Evolutionary conservation across 2,888 invertebrate species (phyloP), one percentile per base, ranked within the genome.

Genomic region (Serripes groenlandicus): DNA sequence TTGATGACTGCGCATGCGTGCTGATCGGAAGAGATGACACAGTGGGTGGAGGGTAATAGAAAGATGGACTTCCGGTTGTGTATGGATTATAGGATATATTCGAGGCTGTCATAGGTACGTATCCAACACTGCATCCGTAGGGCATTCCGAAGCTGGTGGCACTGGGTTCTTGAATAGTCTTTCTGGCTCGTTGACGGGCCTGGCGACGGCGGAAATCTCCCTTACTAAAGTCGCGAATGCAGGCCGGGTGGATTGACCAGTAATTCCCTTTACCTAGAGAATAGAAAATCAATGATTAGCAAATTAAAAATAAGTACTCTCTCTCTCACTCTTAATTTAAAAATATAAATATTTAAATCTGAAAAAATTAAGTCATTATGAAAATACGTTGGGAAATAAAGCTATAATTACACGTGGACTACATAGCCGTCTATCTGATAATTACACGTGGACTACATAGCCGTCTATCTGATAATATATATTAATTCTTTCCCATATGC

Each of bases 201-300:
- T 99, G 98, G 68, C 99, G 97, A 64, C 99, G 96, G 26, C 99
- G 96, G 94, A 99, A 99, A 92, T 99, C 99, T 0, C 99, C 99
- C 91, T 98, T 97, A 32, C 97, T 96, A 94, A 99, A 99, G 94
- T 99, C 99, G 49, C 98, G 98, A 28, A 98, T 95, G 94, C 99
- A 99, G 0, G 99, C 99, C 0, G 99, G 99, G 94, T 99, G 99
- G 75, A 99, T 98, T 11, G 99, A 98, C 99, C 99, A 99, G 93
- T 98, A 99, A 94, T 99, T 98, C 0, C 99, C 99, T 52, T 94
- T 99, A 98, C 0, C 83, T 83, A 28, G 2, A 64, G n/a, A n/a
- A n/a, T n/a, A n/a, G n/a, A n/a, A n/a, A n/a, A n/a, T n/a, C n/a
- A n/a, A n/a, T n/a, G n/a, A n/a, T n/a, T n/a, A n/a, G n/a, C n/a